phyloP scores from a whole-genome alignment of 2,797 vertebrate genomes.

The Falco cherrug region DNA sequence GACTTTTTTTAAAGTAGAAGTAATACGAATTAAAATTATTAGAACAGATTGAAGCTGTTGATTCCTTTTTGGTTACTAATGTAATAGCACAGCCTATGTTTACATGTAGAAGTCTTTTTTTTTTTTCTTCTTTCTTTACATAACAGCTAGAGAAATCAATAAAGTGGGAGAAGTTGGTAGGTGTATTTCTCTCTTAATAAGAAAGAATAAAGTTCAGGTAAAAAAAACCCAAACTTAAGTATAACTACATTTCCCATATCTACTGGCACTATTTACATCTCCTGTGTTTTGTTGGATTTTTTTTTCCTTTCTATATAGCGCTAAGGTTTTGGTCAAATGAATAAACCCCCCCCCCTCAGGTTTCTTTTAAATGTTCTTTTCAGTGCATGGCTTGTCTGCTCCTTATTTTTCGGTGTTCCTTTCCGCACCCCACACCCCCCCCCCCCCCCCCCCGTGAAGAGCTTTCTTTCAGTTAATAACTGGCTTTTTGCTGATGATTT shows the following conservation, averaged over 20 bases:
- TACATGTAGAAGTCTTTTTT: background rate
- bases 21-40: background rate
- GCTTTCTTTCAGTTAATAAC: background rate
- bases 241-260: background rate
- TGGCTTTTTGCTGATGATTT: background rate
- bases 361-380: background rate
- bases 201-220: background rate
- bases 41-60: background rate
- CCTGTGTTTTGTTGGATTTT: background rate
- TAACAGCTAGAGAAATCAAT: background rate
- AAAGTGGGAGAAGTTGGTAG: background rate
- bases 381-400: background rate
- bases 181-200: background rate
- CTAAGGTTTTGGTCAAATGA: background rate
- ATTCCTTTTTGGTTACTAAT: background rate
- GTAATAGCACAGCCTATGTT: background rate
- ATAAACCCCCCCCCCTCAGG: background rate
- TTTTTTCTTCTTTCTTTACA: too few relatives aligned
- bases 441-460: background rate
- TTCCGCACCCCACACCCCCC: too few relatives aligned
- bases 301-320: background rate
- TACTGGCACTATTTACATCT: background rate
- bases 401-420: background rate
- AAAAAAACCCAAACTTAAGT: background rate
- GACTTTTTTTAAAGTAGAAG: background rate